These are phyloP conservation scores for Takifugu bimaculatus DNA, from an alignment of 2,113 vertebrate species.

Conservation along the genomic window DNA sequence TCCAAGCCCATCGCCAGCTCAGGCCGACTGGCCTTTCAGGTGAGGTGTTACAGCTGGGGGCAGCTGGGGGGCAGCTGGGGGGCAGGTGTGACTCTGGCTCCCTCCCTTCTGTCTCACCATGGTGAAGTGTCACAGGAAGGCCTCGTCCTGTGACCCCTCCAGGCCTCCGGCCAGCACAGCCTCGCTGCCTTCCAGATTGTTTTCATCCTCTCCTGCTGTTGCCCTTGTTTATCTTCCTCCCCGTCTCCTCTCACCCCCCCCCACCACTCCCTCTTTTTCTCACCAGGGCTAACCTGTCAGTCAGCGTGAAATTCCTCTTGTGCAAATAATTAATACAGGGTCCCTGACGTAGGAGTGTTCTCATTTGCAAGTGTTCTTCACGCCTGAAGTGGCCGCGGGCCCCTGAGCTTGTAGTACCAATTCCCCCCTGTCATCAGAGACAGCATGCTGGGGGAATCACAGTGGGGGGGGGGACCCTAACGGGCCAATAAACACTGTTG, in stretches of 20 bases:
- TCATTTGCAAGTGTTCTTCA: constrained; percentile 80
- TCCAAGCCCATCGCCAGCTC: constrained; percentile 49
- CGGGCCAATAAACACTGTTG: constrained; percentile 69
- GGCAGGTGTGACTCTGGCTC: constrained; percentile 48
- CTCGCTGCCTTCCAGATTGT: constrained; percentile 59
- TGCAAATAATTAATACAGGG: constrained; percentile 76
- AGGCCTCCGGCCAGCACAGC: constrained; percentile 64
- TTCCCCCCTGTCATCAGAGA: constrained; percentile 66
- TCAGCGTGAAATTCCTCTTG: constrained; percentile 73
- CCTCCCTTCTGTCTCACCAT: constrained; percentile 59
- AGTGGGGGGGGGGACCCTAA: constrained; percentile 53
- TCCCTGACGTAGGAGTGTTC: constrained; percentile 67
- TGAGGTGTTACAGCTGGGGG: constrained; percentile 43
- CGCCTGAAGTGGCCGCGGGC: constrained; percentile 68
- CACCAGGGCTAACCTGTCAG: constrained; percentile 70
- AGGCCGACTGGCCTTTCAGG: constrained; percentile 45
- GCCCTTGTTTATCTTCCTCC: constrained; percentile 41
- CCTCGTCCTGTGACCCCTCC: constrained; percentile 70
- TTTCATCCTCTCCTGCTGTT: constrained; percentile 44
- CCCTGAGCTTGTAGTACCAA: constrained; percentile 73
- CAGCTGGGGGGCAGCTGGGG: constrained; percentile 5
- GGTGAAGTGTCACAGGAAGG: constrained; percentile 72
- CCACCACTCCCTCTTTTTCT: constrained; percentile 9
- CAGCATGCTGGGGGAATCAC: constrained; percentile 67
- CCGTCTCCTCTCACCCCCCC: constrained; percentile 11